These are phyloP conservation scores for Pyralis farinalis DNA, from an alignment of 2,888 invertebrate genomes.

Conservation along the genomic window DNA sequence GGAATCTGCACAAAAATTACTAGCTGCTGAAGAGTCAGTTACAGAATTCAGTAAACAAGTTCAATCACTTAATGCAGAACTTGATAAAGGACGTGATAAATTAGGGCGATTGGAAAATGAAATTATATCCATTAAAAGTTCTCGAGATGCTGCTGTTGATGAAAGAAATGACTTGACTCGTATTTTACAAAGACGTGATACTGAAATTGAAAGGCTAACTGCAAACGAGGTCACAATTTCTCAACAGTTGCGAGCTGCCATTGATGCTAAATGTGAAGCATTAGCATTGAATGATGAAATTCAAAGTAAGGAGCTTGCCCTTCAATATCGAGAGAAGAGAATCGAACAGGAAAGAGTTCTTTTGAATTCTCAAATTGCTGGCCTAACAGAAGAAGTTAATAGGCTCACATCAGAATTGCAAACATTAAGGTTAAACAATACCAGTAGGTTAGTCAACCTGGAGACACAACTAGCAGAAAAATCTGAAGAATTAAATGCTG, in stretches of 20 bases:
- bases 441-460: constrained; percentile 81
- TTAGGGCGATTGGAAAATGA: constrained; percentile 84
- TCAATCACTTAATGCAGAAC: constrained; percentile 82
- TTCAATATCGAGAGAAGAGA: constrained; percentile 91
- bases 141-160: constrained; percentile 86
- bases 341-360: constrained; percentile 91
- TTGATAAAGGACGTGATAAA: constrained; percentile 83
- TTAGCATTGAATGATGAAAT: constrained; percentile 90
- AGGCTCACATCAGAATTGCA: constrained; percentile 89
- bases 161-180: constrained; percentile 88
- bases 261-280: constrained; percentile 92
- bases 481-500: constrained; percentile 88
- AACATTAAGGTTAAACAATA: constrained; percentile 86
- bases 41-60: constrained; percentile 84
- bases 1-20: constrained; percentile 82
- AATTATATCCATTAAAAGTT: constrained; percentile 83
- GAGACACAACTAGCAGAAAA: constrained; percentile 90
- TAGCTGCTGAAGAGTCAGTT: constrained; percentile 82
- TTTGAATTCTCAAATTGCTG: constrained; percentile 88
- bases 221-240: constrained; percentile 85
- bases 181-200: constrained; percentile 86
- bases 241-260: constrained; percentile 87
- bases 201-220: constrained; percentile 87
- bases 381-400: constrained; percentile 89
- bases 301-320: constrained; percentile 87